A percentile compares a stretch with the other conserved stretches of the same genome.
Conservation (phyloP, 2,113 vertebrate genomes). For the Anolis sagrei region DNA sequence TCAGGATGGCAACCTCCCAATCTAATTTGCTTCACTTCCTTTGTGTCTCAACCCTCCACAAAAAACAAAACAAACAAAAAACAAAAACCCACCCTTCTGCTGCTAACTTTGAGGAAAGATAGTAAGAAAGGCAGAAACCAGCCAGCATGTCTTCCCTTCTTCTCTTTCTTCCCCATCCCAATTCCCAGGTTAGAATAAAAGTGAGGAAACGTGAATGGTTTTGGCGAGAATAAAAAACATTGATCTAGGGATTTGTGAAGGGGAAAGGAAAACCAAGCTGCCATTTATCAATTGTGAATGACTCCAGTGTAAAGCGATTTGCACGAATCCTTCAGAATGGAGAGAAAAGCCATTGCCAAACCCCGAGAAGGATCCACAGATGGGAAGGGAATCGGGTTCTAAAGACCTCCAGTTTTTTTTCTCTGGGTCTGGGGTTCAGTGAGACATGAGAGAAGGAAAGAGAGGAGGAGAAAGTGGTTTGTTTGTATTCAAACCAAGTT, state of each 20-base stretch:
- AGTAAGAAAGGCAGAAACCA: no score
- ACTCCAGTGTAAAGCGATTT: slow-evolving; percentile 60
- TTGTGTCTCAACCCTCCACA: no score
- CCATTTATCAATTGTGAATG: slow-evolving; percentile 77
- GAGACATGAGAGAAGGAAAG: slow-evolving; percentile 27
- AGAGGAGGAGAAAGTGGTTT: slow-evolving; percentile 14
- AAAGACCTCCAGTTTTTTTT: slow-evolving; percentile 33
- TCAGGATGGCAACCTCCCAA: no score
- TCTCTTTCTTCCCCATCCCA: no score
- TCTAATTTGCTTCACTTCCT: no score
- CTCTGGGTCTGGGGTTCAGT: slow-evolving; percentile 37
- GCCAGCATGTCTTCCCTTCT: no score
- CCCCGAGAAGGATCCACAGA: slow-evolving; percentile 52
- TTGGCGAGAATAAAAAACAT: slow-evolving; percentile 33
- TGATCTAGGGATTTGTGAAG: slow-evolving; percentile 56
- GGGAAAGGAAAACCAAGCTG: slow-evolving; percentile 65
- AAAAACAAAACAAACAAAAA: no score
- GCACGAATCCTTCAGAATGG: slow-evolving; percentile 61
- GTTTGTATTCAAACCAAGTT: slow-evolving; percentile 45
- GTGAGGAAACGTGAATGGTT: slow-evolving; percentile 64
- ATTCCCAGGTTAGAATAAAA: not conserved
- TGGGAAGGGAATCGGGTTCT: slow-evolving; percentile 29
- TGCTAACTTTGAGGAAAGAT: no score
- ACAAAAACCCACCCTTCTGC: no score
- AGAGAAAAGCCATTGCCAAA: slow-evolving; percentile 36